These are phyloP conservation scores for Apodemus sylvaticus DNA, from an alignment of 2,113 vertebrate species.

Conservation along the genomic window DNA sequence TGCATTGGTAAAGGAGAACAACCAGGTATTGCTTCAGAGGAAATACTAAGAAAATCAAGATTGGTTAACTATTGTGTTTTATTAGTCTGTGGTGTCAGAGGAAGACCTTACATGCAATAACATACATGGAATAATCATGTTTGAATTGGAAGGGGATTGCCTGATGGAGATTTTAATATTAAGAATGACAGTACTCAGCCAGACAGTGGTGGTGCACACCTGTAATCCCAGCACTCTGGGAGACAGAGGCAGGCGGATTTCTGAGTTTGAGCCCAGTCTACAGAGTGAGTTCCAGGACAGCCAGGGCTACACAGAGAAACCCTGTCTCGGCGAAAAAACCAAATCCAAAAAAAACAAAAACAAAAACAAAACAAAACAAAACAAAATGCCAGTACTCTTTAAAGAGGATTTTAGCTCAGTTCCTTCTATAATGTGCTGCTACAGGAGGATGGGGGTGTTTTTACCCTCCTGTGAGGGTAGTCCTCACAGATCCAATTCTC, in stretches of 20 bases:
- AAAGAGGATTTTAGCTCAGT: background rate
- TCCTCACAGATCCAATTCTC: background rate
- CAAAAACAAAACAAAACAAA: too few relatives aligned
- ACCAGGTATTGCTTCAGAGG: background rate
- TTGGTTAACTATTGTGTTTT: background rate
- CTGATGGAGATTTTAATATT: background rate
- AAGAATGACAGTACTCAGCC: background rate
- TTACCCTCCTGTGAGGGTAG: background rate
- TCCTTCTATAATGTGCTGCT: background rate
- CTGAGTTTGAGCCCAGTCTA: too few relatives aligned
- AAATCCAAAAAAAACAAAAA: too few relatives aligned
- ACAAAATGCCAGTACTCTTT: background rate
- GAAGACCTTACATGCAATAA: background rate
- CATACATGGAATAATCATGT: background rate
- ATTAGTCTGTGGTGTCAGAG: background rate
- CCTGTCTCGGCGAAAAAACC: too few relatives aligned
- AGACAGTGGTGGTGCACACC: too few relatives aligned
- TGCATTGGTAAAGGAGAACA: constrained; percentile 18
- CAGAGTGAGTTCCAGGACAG: too few relatives aligned
- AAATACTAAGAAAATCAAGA: constrained; percentile 20
- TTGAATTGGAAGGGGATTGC: constrained; percentile 7
- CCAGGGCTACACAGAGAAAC: too few relatives aligned
- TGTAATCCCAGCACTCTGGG: too few relatives aligned
- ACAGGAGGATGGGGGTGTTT: background rate
- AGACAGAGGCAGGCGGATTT: too few relatives aligned